Base-by-base conservation (phyloP, 2,113 vertebrate genomes). In the Etheostoma cragini region DNA sequence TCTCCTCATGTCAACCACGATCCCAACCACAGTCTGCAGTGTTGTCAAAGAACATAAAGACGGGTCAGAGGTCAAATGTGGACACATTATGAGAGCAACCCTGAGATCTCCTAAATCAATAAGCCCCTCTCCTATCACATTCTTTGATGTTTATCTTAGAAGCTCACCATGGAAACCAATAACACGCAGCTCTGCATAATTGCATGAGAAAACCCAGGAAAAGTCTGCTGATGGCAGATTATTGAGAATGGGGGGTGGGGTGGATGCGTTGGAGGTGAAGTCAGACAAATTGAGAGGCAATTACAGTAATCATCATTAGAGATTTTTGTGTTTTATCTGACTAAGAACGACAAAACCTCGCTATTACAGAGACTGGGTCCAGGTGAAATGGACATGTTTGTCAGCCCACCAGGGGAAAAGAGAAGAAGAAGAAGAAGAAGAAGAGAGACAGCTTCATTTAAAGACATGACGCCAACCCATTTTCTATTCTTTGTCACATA, bases 231-330 rank as follows among this genome's bases (percentile, higher is more conserved):
- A 87, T 72, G 85, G 82, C 26, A 74, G 68, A 64, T 77, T 70
- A 63, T 61, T 57, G 66, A 72, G 78, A 42, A 33, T 16, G 8
- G 13, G 47, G 53, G 16, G 24, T 3, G 49, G 66, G 46, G 10
- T 15, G 19, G 72, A 26, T 10, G 65, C 66, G 21, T 52, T 60
- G 79, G 71, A 81, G 82, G 82, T 71, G 74, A 86, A 84, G 84
- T 82, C 85, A 87, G 89, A 89, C 90, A 92, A 90, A 92, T 89
- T 90, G 90, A 84, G 89, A 79, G 22, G 89, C 83, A 92, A 92
- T 94, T 93, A 91, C 79, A 79, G 90, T 83, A 88, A 93, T 94
- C 85, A 93, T 84, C 83, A 88, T 90, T 87, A 89, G 24, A 88
- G 77, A 90, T 85, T 84, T 88, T 79, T 85, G 68, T 85, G 83